These are phyloP conservation scores for Oreotrochilus melanogaster DNA, from an alignment of 2,113 vertebrate species.

Conservation along the genomic window DNA sequence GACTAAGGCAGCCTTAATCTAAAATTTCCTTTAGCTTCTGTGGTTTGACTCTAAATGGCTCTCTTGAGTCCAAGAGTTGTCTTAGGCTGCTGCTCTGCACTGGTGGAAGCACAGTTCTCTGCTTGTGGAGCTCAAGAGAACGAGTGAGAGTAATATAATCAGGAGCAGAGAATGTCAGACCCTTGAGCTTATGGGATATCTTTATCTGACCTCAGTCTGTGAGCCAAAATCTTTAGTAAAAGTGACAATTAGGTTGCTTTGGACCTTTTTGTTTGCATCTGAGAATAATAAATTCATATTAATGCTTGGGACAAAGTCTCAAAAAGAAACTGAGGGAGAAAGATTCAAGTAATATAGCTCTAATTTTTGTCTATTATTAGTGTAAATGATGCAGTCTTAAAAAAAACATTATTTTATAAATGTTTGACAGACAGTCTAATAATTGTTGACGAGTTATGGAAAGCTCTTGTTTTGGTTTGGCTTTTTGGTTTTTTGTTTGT, in stretches of 20 bases:
- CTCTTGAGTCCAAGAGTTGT: too few relatives aligned
- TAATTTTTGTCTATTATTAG: background rate
- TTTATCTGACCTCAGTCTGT: background rate
- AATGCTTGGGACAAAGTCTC: background rate
- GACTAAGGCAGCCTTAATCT: background rate
- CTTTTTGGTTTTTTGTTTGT: too few relatives aligned
- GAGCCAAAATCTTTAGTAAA: background rate
- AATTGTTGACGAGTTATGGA: background rate
- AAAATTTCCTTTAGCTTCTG: background rate
- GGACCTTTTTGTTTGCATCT: background rate
- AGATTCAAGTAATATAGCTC: background rate
- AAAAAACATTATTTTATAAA: background rate
- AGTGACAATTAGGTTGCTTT: background rate
- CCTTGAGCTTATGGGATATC: background rate
- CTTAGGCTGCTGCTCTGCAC: background rate
- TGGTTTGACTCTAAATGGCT: background rate
- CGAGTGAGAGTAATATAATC: background rate
- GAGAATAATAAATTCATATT: background rate
- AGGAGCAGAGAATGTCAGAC: background rate
- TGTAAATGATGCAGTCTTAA: background rate
- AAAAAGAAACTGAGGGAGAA: too few relatives aligned
- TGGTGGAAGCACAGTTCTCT: background rate
- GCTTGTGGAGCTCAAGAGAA: background rate
- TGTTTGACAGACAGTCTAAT: background rate
- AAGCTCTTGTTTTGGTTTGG: background rate